phyloP scores from a whole-genome alignment of 2,888 invertebrate genomes.

The Pseudoips prasinana region DNA sequence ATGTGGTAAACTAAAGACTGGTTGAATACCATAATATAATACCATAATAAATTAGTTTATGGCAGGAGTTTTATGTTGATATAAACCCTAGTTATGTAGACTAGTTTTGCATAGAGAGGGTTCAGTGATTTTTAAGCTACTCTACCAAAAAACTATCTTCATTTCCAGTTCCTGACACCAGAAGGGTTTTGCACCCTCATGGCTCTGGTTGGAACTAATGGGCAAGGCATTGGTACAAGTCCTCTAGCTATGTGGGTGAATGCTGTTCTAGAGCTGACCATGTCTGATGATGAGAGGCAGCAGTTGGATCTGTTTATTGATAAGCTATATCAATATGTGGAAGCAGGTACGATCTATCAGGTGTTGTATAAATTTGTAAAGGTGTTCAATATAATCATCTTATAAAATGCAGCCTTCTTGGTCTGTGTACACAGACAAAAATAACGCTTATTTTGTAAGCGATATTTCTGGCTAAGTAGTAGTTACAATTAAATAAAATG shows the following conservation, averaged over 20 bases:
- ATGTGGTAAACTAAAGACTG: too few relatives aligned
- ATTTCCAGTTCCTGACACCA: conserved; percentile 85
- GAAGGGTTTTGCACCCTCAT: conserved; percentile 89
- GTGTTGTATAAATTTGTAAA: not conserved
- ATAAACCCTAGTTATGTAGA: not conserved
- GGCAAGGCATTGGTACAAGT: conserved; percentile 97
- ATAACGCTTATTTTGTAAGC: too few relatives aligned
- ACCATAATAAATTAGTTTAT: too few relatives aligned
- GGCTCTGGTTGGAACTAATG: conserved; percentile 93
- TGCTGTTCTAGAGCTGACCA: conserved; percentile 85
- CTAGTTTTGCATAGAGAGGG: too few relatives aligned
- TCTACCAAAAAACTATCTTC: too few relatives aligned
- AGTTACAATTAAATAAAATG: too few relatives aligned
- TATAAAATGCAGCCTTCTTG: too few relatives aligned
- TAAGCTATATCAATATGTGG: conserved; percentile 90
- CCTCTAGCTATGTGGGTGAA: conserved; percentile 94
- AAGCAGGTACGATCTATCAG: conserved; percentile 89
- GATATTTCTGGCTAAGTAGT: too few relatives aligned
- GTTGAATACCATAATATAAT: too few relatives aligned
- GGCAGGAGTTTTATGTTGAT: not conserved
- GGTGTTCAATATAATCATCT: too few relatives aligned
- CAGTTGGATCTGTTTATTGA: conserved; percentile 90
- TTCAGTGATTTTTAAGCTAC: too few relatives aligned
- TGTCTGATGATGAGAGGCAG: conserved; percentile 85
- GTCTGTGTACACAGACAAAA: too few relatives aligned